Evolutionary conservation across 1,140 invertebrate species (phyloP).

Genomic region (Drosophila hydei): DNA sequence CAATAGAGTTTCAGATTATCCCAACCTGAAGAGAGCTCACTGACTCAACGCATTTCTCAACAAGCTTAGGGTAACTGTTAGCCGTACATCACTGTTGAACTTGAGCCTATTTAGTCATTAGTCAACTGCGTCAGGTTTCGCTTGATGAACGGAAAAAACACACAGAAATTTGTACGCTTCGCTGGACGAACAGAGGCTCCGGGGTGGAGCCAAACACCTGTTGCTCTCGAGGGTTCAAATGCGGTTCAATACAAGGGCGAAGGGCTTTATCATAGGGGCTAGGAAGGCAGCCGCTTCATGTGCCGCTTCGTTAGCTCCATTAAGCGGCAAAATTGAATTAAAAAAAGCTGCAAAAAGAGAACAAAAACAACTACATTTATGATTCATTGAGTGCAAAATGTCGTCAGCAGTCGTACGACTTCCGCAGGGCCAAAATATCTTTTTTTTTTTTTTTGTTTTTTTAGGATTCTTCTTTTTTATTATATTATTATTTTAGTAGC

Average conservation of each 20-base stretch:
- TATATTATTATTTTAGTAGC: slow-evolving; percentile 14
- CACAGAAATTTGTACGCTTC: slow-evolving; percentile 36
- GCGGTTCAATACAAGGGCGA: neutral
- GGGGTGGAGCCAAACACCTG: slow-evolving; percentile 37
- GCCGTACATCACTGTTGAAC: neutral
- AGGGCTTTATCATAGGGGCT: slow-evolving; percentile 4
- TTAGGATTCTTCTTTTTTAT: neutral
- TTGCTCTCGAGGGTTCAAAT: slow-evolving; percentile 27
- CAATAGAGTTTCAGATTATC: too few species aligned
- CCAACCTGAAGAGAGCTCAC: too few species aligned
- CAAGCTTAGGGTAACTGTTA: neutral
- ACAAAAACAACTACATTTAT: slow-evolving; percentile 49
- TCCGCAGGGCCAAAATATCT: slow-evolving; percentile 38
- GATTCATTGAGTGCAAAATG: slow-evolving; percentile 77
- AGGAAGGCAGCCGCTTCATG: slow-evolving; percentile 30
- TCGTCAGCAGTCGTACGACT: slow-evolving; percentile 58
- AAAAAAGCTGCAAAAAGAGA: slow-evolving; percentile 19
- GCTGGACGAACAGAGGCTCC: slow-evolving; percentile 15
- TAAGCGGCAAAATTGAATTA: slow-evolving; percentile 64
- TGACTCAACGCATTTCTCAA: too few species aligned
- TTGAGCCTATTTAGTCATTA: slow-evolving; percentile 4
- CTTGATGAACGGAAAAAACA: slow-evolving; percentile 27
- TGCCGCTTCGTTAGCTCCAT: slow-evolving; percentile 59
- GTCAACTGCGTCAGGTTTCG: slow-evolving; percentile 37
- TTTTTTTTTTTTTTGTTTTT: too few species aligned